Evolutionary conservation across 2,888 invertebrate genomes (phyloP).

Genomic region (Amiota minor): DNA sequence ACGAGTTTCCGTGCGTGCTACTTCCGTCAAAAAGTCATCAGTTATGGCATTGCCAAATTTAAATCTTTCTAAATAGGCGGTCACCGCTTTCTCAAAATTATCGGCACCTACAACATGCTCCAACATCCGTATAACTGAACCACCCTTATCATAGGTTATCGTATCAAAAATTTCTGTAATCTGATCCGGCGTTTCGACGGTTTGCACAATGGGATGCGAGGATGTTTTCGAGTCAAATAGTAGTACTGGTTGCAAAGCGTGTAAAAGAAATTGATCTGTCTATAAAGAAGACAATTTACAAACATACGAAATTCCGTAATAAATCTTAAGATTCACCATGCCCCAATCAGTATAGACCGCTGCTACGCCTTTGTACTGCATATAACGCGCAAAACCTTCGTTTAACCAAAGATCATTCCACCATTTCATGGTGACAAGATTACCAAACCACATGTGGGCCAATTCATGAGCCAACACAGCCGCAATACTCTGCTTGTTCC

Average conservation of each 20-base stretch:
- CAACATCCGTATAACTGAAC: conserved; percentile 89
- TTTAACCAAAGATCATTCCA: conserved; percentile 95
- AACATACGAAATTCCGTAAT: neutral
- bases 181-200: conserved; percentile 87
- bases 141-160: conserved; percentile 93
- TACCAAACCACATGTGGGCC: conserved; percentile 95
- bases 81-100: conserved; percentile 82
- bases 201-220: conserved; percentile 91
- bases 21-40: conserved; percentile 79
- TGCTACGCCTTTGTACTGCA: conserved; percentile 85
- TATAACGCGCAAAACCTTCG: conserved; percentile 92
- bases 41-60: conserved; percentile 86
- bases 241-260: conserved; percentile 82
- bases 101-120: conserved; percentile 82
- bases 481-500: conserved; percentile 85
- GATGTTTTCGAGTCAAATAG: conserved; percentile 83
- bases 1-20: conserved; percentile 75
- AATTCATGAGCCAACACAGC: conserved; percentile 91
- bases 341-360: conserved; percentile 84
- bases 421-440: conserved; percentile 93
- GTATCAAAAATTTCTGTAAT: conserved; percentile 91
- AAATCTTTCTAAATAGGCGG: conserved; percentile 82
- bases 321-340: conserved; percentile 76
- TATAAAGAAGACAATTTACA: conserved; percentile 64
- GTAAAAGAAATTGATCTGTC: conserved; percentile 84